These are phyloP conservation scores for Euplexia lucipara DNA, from an alignment of 2,888 invertebrate species.

Conservation along the genomic window DNA sequence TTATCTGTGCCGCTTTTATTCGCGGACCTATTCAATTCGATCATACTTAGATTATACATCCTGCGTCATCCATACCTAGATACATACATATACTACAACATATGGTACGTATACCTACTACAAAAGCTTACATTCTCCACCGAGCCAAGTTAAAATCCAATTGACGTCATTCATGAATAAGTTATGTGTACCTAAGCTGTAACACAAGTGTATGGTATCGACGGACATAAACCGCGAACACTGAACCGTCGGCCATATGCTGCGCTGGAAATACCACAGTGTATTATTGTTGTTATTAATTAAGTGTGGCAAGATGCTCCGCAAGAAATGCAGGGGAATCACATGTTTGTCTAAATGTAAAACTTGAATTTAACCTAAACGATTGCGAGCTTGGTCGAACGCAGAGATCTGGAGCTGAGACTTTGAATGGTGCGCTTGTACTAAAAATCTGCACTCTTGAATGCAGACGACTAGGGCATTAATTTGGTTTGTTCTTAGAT, in stretches of 20 bases:
- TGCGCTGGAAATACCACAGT: slow-evolving; percentile 34
- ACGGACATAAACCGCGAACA: slow-evolving; percentile 45
- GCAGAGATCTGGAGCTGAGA: too few relatives aligned
- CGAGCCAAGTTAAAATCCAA: slow-evolving; percentile 29
- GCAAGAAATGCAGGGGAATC: slow-evolving; percentile 17
- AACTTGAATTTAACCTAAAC: neutral
- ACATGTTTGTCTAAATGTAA: neutral
- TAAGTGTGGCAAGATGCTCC: slow-evolving; percentile 23
- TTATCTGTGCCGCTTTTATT: too few relatives aligned
- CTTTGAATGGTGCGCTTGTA: too few relatives aligned
- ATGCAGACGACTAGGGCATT: too few relatives aligned
- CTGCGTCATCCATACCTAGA: neutral
- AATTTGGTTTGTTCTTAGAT: too few relatives aligned
- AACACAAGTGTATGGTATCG: slow-evolving; percentile 21
- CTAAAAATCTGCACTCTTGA: too few relatives aligned
- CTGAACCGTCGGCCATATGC: slow-evolving; percentile 47
- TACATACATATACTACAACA: too few relatives aligned
- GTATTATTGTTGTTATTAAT: slow-evolving; percentile 43
- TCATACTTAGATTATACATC: too few relatives aligned
- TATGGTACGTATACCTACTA: too few relatives aligned
- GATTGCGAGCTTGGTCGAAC: too few relatives aligned
- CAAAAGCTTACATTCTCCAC: slow-evolving; percentile 9
- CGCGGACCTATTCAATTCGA: too few relatives aligned
- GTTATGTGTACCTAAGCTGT: slow-evolving; percentile 40
- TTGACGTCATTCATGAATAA: slow-evolving; percentile 59